Conservation (phyloP, 2,797 vertebrate genomes). For the Uromys caudimaculatus region DNA sequence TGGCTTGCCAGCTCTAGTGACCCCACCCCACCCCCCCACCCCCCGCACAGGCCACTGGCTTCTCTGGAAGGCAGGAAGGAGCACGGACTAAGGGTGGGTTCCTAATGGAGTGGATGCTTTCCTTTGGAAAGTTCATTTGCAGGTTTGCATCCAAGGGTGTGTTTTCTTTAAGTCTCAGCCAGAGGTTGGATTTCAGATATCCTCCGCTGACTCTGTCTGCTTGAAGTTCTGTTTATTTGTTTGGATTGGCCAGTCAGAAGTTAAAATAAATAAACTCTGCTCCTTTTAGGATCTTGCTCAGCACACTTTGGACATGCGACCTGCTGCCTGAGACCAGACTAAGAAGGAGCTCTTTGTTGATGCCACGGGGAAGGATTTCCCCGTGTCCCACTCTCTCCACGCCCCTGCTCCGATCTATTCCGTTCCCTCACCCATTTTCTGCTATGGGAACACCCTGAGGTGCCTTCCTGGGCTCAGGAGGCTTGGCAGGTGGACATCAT, state of each 20-base stretch:
- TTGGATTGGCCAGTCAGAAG: constrained; percentile 65
- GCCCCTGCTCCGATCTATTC: background rate
- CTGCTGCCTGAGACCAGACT: accelerated
- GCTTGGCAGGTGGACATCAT: accelerated
- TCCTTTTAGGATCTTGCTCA: background rate
- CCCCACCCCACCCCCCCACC: too few relatives aligned
- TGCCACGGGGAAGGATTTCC: background rate
- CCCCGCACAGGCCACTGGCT: background rate
- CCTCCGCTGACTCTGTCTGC: constrained; percentile 7
- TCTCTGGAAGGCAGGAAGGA: background rate
- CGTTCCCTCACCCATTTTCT: background rate
- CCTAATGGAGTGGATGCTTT: constrained; percentile 51
- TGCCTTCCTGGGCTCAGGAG: accelerated
- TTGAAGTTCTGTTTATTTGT: constrained; percentile 64
- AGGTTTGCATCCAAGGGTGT: constrained; percentile 51
- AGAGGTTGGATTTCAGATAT: constrained; percentile 68
- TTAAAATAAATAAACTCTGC: constrained; percentile 47
- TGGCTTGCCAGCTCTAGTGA: accelerated
- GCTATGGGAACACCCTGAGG: background rate
- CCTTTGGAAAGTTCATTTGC: constrained; percentile 66
- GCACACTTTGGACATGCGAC: background rate
- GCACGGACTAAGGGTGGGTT: accelerated
- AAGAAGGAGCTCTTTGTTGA: background rate
- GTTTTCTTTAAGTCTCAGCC: constrained; percentile 46
- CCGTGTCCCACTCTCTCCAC: accelerated